Conservation (phyloP, 2,888 invertebrate genomes). For the Penaeus monodon region DNA sequence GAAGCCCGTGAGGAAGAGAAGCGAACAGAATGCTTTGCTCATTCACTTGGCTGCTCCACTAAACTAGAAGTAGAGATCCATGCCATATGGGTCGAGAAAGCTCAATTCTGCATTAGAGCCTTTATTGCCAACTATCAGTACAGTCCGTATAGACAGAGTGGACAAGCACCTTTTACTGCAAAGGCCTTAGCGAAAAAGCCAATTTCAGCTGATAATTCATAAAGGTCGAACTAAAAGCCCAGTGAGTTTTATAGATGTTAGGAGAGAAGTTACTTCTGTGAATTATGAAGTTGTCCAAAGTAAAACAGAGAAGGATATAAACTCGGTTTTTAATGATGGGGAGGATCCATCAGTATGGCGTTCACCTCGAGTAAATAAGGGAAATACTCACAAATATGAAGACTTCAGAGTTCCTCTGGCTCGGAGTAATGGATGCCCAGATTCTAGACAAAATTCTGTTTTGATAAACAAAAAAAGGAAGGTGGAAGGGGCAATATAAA, state of each 20-base stretch:
- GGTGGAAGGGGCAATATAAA: conserved; percentile 11
- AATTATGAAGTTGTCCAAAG: background rate
- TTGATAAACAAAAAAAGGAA: conserved; percentile 33
- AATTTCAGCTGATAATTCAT: too few species aligned
- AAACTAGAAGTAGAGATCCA: conserved; percentile 44
- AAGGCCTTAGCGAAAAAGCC: too few species aligned
- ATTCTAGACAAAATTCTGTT: conserved; percentile 17
- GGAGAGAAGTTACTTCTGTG: background rate
- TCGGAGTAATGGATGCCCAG: conserved; percentile 30
- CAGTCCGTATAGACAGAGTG: too few species aligned
- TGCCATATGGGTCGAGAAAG: conserved; percentile 20
- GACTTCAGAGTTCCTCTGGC: conserved; percentile 36
- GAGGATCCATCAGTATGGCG: conserved; percentile 39
- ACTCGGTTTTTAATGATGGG: background rate
- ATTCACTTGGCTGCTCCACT: conserved; percentile 38
- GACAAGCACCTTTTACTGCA: too few species aligned
- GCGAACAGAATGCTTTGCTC: conserved; percentile 50
- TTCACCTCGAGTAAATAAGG: conserved; percentile 46
- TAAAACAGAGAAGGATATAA: conserved; percentile 21
- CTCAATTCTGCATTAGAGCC: conserved; percentile 15
- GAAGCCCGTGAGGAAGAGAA: conserved; percentile 57
- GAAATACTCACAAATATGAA: conserved; percentile 52
- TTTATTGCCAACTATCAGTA: too few species aligned
- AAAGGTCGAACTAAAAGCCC: background rate
- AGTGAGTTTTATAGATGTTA: background rate